phyloP scores from a whole-genome alignment of 2,797 vertebrate genomes.

The Phaenicophaeus curvirostris region DNA sequence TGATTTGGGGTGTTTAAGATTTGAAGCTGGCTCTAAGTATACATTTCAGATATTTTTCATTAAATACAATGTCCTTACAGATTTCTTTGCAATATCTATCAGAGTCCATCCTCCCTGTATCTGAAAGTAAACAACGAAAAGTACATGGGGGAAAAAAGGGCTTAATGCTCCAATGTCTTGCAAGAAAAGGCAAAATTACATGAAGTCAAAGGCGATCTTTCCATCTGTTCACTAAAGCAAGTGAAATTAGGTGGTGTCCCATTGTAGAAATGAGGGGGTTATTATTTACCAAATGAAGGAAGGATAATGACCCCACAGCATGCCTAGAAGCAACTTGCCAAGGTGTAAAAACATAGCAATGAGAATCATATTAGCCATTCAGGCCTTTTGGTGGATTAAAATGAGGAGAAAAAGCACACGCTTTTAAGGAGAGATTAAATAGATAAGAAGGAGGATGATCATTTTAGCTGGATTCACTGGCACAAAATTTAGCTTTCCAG shows the following conservation, averaged over 20 bases:
- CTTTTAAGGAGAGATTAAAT: not conserved
- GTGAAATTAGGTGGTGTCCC: not conserved
- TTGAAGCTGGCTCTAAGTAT: not conserved
- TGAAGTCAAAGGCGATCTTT: constrained; percentile 7
- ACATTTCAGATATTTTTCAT: constrained; percentile 25
- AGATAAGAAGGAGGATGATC: not conserved
- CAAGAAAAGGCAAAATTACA: constrained; percentile 9
- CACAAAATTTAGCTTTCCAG: not conserved
- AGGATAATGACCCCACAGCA: not conserved
- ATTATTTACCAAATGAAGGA: constrained; percentile 33
- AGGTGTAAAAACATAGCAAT: not conserved
- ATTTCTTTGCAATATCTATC: not conserved
- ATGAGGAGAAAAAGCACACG: not conserved
- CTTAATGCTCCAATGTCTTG: not conserved
- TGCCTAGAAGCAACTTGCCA: not conserved
- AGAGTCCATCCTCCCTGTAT: not conserved
- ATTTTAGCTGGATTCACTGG: not conserved
- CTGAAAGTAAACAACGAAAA: not conserved
- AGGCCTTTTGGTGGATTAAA: not conserved
- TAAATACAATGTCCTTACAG: not conserved
- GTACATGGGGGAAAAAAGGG: not conserved
- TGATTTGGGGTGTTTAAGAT: constrained; percentile 31
- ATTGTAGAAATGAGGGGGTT: constrained; percentile 5
- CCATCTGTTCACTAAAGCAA: constrained; percentile 5
- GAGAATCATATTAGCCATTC: not conserved